phyloP scores from a whole-genome alignment of 2,888 invertebrate species.

The Panzeria rudis region DNA sequence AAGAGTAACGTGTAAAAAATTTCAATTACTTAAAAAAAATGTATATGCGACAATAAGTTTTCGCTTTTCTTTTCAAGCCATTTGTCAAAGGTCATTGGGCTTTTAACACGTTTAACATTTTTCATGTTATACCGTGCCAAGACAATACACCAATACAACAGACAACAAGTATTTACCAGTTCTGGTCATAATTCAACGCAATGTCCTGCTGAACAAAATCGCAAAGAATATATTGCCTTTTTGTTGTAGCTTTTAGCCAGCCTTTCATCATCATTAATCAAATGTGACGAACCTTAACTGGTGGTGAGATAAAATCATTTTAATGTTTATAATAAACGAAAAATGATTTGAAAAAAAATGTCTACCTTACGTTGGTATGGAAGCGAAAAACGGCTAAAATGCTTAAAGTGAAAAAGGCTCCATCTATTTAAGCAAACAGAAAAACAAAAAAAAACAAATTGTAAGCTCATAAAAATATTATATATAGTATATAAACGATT shows the following conservation, averaged over 20 bases:
- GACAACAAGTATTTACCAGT: neutral
- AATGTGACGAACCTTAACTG: conserved; percentile 69
- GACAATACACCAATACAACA: neutral
- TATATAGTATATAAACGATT: neutral
- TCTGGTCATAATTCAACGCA: neutral
- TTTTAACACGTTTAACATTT: conserved; percentile 32
- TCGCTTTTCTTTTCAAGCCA: neutral
- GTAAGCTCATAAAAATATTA: conserved; percentile 21
- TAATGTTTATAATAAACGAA: conserved; percentile 60
- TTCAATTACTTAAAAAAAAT: conserved; percentile 11
- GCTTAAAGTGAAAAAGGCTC: conserved; percentile 15
- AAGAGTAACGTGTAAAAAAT: conserved; percentile 23
- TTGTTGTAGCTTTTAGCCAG: conserved; percentile 36
- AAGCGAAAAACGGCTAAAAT: neutral
- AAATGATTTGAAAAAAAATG: conserved; percentile 33
- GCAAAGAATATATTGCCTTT: conserved; percentile 2
- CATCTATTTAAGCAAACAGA: conserved; percentile 14
- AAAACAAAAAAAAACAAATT: neutral
- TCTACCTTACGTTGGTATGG: neutral
- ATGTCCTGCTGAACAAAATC: neutral
- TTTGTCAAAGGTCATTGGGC: conserved; percentile 24
- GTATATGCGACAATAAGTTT: neutral
- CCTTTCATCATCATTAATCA: conserved; percentile 65
- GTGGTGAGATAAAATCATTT: conserved; percentile 67
- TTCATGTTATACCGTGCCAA: conserved; percentile 35